Evolutionary conservation across 2,888 invertebrate genomes (phyloP), one percentile per base, ranked within the genome.

Genomic region (Chelonus formosanus): DNA sequence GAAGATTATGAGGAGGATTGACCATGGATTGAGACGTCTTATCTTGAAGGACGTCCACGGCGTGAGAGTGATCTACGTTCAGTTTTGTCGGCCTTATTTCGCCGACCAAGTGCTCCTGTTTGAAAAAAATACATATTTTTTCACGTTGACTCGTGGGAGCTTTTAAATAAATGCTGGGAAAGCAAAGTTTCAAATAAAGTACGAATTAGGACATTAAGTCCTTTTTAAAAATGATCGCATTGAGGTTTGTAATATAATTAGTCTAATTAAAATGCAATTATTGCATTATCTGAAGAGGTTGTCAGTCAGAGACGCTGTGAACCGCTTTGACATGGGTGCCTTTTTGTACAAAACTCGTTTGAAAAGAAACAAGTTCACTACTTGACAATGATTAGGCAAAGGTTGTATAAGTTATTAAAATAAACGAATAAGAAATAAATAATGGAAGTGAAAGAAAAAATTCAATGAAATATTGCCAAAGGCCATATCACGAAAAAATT

Each of bases 1-100:
- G 79, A 82, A 48, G 80, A 83, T 45, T 83, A 85, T 50, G 84
- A 82, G 65, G 82, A 81, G 52, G 81, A 78, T 75, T 81, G 81
- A 81, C 80, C 75, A 60, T 77, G 75, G 74, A 73, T 61, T 71
- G 77, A 72, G 69, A 69, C 75, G 73, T 71, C 75, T 70, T 75
- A 76, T 70, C 73, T 72, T 68, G 75, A 75, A 70, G 75, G 48
- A 57, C 77, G 75, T 54, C 71, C 70, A 45, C 74, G 74, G 65
- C 78, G 74, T 8, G 70, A 73, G 34, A 73, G 70, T 71, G 71
- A 73, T 67, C 76, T 77, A 65, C 76, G 75, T 62, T 80, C 80
- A 70, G 75, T 80, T 48, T 76, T 81, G 70, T 71, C 77, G 71
- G 74, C 76, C 65, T 75, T 81, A 70, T 74, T 81, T 69, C 78